A percentile compares a stretch with the other conserved stretches of the same genome.
Conservation (phyloP, 2,113 vertebrate genomes). For the Perca schrenkii region DNA sequence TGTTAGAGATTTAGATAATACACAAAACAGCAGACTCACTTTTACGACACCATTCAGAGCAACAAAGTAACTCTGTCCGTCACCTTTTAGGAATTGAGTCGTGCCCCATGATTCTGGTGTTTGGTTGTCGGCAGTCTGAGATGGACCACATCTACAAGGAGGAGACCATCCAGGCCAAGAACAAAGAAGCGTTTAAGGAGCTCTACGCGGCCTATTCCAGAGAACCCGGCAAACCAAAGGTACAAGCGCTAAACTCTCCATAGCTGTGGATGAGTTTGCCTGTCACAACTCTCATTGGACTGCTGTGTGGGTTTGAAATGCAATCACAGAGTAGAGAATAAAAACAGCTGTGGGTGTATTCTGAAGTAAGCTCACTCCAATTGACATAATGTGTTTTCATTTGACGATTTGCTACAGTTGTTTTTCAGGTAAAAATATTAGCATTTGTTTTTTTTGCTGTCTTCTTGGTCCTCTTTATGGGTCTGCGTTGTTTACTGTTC, state of each 20-base stretch:
- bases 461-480: not conserved
- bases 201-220: slow-evolving; percentile 96
- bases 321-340: slow-evolving; percentile 1
- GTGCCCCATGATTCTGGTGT: slow-evolving; percentile 95
- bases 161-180: slow-evolving; percentile 93
- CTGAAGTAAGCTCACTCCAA: not conserved
- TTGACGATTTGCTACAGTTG: not conserved
- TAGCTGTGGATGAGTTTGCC: slow-evolving; percentile 13
- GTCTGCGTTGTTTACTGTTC: too few species aligned
- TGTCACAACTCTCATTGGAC: slow-evolving; percentile 24
- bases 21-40: not conserved
- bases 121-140: slow-evolving; percentile 96
- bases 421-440: not conserved
- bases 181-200: slow-evolving; percentile 93
- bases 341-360: slow-evolving; percentile 1
- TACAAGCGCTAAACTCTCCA: slow-evolving; percentile 59
- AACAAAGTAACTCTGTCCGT: slow-evolving; percentile 1
- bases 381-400: not conserved
- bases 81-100: slow-evolving; percentile 87
- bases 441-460: not conserved
- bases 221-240: slow-evolving; percentile 98
- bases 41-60: not conserved
- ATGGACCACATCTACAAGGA: slow-evolving; percentile 98
- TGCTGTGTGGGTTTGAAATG: slow-evolving; percentile 16
- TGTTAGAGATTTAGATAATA: slow-evolving; percentile 5